phyloP scores from a whole-genome alignment of 2,888 invertebrate genomes.

The Myopa tessellatipennis region DNA sequence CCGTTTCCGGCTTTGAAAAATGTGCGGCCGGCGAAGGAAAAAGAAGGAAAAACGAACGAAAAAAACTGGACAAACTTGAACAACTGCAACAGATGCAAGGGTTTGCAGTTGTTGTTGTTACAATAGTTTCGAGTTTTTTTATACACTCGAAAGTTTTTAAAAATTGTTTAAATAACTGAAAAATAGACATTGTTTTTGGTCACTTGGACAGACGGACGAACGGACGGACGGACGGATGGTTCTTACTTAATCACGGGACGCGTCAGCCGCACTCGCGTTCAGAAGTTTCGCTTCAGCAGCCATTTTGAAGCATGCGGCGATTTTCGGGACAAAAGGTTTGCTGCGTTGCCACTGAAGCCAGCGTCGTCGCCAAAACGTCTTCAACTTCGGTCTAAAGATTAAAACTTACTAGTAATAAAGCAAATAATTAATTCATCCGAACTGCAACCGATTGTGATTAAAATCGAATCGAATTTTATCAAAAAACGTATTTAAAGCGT shows the following conservation, averaged over 20 bases:
- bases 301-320: not conserved
- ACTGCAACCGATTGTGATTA: no score
- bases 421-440: no score
- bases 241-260: not conserved
- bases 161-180: not conserved
- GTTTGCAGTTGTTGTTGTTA: not conserved
- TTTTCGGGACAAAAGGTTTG: not conserved
- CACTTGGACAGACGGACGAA: not conserved
- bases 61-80: constrained; percentile 2
- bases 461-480: no score
- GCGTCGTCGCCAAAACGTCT: no score
- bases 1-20: constrained; percentile 36
- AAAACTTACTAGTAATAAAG: no score
- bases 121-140: not conserved
- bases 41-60: constrained; percentile 11
- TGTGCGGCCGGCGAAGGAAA: constrained; percentile 20
- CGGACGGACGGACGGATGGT: not conserved
- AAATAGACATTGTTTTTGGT: not conserved
- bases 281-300: not conserved
- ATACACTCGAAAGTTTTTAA: constrained; percentile 9
- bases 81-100: constrained; percentile 34
- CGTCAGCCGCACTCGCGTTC: not conserved
- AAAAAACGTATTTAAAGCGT: no score
- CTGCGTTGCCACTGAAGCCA: not conserved
- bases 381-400: no score